Percentiles rank a stretch among this genome's conserved stretches.
Evolutionary conservation across 1,140 invertebrate genomes (phyloP).

Genomic region (Harpegnathos saltator): DNA sequence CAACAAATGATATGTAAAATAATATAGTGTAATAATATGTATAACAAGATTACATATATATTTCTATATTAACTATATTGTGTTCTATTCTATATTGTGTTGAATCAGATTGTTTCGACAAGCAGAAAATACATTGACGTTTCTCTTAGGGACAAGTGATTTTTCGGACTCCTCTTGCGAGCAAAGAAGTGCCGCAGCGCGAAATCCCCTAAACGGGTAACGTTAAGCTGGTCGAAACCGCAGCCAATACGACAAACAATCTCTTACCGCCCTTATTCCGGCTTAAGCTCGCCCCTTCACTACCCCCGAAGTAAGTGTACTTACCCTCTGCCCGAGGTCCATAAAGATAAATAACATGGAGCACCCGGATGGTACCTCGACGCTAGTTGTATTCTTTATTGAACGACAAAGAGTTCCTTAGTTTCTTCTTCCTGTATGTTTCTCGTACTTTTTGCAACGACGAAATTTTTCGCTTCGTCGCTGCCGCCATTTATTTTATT

Average conservation of each 20-base stretch:
- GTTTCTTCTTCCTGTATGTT: slow-evolving; percentile 32
- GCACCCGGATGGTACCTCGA: slow-evolving; percentile 63
- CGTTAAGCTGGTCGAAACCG: slow-evolving; percentile 78
- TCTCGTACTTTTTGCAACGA: slow-evolving; percentile 25
- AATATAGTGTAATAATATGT: too few relatives aligned
- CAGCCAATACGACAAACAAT: slow-evolving; percentile 84
- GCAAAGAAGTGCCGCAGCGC: slow-evolving; percentile 39
- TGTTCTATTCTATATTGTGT: too few relatives aligned
- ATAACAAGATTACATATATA: neutral
- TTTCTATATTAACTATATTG: slow-evolving; percentile 44
- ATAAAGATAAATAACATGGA: slow-evolving; percentile 86
- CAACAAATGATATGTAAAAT: neutral
- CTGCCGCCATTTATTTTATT: slow-evolving; percentile 46
- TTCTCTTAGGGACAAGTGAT: slow-evolving; percentile 7
- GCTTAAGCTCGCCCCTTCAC: slow-evolving; percentile 80
- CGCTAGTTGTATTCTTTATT: slow-evolving; percentile 68
- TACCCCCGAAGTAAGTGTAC: slow-evolving; percentile 82
- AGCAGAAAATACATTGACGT: neutral
- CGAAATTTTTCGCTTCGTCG: slow-evolving; percentile 48
- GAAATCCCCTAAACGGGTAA: slow-evolving; percentile 76
- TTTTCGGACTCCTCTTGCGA: neutral
- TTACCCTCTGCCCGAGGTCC: slow-evolving; percentile 86
- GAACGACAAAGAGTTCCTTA: slow-evolving; percentile 54
- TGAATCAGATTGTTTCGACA: slow-evolving; percentile 47
- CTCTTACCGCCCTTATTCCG: slow-evolving; percentile 81